phyloP scores from a whole-genome alignment of 2,797 vertebrate species.

The Merluccius polli region DNA sequence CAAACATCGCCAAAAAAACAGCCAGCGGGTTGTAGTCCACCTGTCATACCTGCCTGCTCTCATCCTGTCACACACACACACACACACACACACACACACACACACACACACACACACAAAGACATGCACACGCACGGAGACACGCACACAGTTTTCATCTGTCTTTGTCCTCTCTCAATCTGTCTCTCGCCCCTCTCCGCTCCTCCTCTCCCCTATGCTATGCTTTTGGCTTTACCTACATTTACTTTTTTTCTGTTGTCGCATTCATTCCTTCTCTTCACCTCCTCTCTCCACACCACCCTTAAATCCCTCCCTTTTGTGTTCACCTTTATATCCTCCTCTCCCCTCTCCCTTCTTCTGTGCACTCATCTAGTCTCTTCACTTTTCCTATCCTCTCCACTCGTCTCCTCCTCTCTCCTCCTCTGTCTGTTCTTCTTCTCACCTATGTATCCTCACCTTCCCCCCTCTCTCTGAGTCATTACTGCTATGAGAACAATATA shows the following conservation, averaged over 20 bases:
- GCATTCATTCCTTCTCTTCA: too few species aligned
- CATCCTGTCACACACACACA: slow-evolving; percentile 37
- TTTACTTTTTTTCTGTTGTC: too few species aligned
- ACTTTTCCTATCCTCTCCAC: not conserved
- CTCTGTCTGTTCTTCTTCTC: not conserved
- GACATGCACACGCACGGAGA: not conserved
- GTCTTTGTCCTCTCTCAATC: not conserved
- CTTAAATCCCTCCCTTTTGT: too few species aligned
- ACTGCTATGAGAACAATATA: not conserved
- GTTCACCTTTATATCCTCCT: not conserved
- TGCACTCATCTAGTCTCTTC: too few species aligned
- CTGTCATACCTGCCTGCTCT: slow-evolving; percentile 62
- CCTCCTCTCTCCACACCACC: too few species aligned
- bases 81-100: slow-evolving; percentile 2
- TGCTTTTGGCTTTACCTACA: too few species aligned
- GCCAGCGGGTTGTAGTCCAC: slow-evolving; percentile 59
- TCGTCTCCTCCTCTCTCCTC: not conserved
- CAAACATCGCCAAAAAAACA: slow-evolving; percentile 8
- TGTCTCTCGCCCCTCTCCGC: not conserved
- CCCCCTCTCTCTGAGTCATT: not conserved
- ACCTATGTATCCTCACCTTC: not conserved
- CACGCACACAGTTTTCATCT: not conserved
- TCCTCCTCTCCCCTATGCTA: not conserved
- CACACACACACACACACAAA: slow-evolving; percentile 13
- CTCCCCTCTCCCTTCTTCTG: not conserved